Evolutionary conservation across 1,140 invertebrate species (phyloP).

Genomic region (Mactra quadrangularis): DNA sequence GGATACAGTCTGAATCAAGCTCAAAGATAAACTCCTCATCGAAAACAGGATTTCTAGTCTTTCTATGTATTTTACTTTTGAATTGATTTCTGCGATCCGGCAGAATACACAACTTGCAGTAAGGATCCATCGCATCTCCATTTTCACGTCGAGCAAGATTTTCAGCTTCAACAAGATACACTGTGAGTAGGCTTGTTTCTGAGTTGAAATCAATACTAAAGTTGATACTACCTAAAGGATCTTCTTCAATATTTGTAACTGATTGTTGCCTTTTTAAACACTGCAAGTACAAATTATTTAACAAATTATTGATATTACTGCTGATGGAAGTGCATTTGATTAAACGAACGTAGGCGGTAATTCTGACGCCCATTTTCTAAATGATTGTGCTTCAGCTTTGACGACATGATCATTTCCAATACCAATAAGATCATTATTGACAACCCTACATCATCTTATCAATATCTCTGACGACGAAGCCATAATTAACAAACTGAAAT

Average conservation of each 20-base stretch:
- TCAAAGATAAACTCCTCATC: conserved; percentile 83
- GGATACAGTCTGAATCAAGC: conserved; percentile 69
- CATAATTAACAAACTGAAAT: too few relatives aligned
- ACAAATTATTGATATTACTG: too few relatives aligned
- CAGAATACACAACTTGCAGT: conserved; percentile 78
- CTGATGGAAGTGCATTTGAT: too few relatives aligned
- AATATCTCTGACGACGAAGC: too few relatives aligned
- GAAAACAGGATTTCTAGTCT: conserved; percentile 87
- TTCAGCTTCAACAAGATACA: conserved; percentile 78
- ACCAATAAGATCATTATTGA: too few relatives aligned
- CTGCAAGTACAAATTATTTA: too few relatives aligned
- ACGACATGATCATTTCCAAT: too few relatives aligned
- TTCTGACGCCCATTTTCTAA: too few relatives aligned
- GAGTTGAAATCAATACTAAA: conserved; percentile 78
- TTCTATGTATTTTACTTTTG: conserved; percentile 85
- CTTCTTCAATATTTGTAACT: conserved; percentile 77
- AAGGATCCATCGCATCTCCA: conserved; percentile 80
- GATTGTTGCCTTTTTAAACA: conserved; percentile 73
- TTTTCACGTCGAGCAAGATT: conserved; percentile 79
- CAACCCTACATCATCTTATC: too few relatives aligned
- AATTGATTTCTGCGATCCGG: conserved; percentile 73
- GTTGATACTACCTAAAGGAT: conserved; percentile 78
- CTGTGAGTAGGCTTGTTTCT: conserved; percentile 79
- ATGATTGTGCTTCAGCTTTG: too few relatives aligned
- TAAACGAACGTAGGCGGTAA: too few relatives aligned